Evolutionary conservation across 2,113 vertebrate species (phyloP).

Genomic region (Dicaeum eximium): DNA sequence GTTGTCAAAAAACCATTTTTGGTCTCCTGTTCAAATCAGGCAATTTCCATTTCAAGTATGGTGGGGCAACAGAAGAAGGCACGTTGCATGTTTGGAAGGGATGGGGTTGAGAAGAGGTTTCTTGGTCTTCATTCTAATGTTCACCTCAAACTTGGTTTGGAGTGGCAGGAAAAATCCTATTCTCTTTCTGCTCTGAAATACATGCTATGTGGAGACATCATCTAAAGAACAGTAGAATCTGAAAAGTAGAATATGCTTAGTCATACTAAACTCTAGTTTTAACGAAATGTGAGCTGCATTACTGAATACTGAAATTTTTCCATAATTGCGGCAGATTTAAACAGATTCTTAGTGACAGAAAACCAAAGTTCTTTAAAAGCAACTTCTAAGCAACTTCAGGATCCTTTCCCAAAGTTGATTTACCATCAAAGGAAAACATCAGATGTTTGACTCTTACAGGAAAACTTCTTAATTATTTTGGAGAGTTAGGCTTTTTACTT

Average conservation of each 20-base stretch:
- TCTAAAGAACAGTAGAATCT: neutral
- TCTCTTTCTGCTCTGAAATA: neutral
- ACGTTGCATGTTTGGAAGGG: neutral
- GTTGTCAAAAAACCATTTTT: neutral
- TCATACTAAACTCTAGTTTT: neutral
- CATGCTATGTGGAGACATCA: rapidly evolving
- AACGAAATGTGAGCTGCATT: neutral
- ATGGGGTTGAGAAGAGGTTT: neutral
- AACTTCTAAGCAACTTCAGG: neutral
- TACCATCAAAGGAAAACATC: neutral
- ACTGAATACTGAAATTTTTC: neutral
- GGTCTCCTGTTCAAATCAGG: neutral
- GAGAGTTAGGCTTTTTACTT: neutral
- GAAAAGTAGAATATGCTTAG: neutral
- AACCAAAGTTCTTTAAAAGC: neutral
- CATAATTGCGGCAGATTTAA: neutral
- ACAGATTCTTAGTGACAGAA: neutral
- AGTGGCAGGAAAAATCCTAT: neutral
- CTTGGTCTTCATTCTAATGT: neutral
- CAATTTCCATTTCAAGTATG: neutral
- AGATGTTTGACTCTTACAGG: neutral
- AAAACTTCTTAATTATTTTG: neutral
- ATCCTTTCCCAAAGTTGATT: neutral
- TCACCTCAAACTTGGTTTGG: neutral
- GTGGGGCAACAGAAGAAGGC: neutral